phyloP scores from a whole-genome alignment of 37 sponge, comb jelly and placozoan genomes.

The Bolinopsis microptera region DNA sequence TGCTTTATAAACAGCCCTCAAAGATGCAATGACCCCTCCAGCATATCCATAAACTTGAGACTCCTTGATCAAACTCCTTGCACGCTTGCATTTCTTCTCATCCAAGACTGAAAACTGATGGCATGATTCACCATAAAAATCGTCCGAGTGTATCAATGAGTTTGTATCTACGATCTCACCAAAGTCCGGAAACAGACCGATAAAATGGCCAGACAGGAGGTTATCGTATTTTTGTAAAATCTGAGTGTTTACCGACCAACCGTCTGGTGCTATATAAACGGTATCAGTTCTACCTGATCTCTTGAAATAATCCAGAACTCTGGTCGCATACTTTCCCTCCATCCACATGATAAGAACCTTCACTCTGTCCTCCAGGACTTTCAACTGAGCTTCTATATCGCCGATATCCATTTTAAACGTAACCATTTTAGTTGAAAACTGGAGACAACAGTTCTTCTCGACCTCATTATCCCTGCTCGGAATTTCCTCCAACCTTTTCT shows the following conservation, averaged over 20 bases:
- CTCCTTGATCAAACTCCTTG: background rate
- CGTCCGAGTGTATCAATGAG: background rate
- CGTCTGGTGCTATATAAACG: conserved; percentile 53
- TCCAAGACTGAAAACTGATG: background rate
- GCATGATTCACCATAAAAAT: background rate
- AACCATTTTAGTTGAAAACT: background rate
- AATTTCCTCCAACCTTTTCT: background rate
- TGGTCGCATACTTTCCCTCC: conserved; percentile 25
- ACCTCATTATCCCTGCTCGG: background rate
- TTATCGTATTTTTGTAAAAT: background rate
- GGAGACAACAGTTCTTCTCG: conserved; percentile 47
- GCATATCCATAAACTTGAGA: background rate
- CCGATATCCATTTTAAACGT: background rate
- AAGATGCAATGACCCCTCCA: background rate
- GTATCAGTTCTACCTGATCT: conserved; percentile 7
- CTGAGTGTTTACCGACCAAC: background rate
- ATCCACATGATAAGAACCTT: conserved; percentile 38
- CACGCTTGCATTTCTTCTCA: background rate
- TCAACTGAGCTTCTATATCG: conserved; percentile 22
- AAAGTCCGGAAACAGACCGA: background rate
- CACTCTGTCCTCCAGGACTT: background rate
- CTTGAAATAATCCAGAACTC: conserved; percentile 38
- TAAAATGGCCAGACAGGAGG: background rate
- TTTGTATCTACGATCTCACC: background rate
- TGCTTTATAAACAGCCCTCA: background rate